phyloP scores from a whole-genome alignment of 2,797 vertebrate species.

The Brachymystax lenok region DNA sequence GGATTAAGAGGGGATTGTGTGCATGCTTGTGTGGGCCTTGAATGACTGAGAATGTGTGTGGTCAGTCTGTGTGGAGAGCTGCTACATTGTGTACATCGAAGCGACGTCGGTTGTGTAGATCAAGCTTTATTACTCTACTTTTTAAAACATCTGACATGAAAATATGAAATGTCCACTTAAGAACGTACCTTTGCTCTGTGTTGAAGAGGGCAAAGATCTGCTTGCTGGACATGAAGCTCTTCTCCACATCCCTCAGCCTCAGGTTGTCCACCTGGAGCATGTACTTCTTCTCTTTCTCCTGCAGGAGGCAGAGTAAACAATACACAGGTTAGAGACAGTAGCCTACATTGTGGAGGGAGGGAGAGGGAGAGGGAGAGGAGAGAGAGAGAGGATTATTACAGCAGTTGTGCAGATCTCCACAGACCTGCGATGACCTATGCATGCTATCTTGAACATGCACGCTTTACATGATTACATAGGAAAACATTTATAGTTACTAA shows the following conservation, averaged over 20 bases:
- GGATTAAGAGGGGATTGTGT: not conserved
- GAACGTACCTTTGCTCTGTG: slow-evolving; percentile 91
- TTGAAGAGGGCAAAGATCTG: slow-evolving; percentile 98
- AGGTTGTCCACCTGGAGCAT: slow-evolving; percentile 98
- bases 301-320: slow-evolving; percentile 61
- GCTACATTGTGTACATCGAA: too few species aligned
- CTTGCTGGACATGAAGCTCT: slow-evolving; percentile 99
- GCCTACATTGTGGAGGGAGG: not conserved
- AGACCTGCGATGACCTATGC: too few species aligned
- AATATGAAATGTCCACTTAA: not conserved
- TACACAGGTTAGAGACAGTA: slow-evolving; percentile 34
- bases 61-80: too few species aligned
- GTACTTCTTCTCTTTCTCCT: slow-evolving; percentile 99
- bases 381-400: slow-evolving; percentile 7
- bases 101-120: too few species aligned
- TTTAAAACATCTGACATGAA: too few species aligned
- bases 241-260: slow-evolving; percentile 94
- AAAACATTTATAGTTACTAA: not conserved
- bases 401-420: not conserved
- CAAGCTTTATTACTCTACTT: too few species aligned
- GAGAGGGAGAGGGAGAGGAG: slow-evolving; percentile 1
- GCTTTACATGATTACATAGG: too few species aligned
- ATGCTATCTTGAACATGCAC: too few species aligned
- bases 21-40: not conserved
- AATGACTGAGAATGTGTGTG: too few species aligned